Conservation (phyloP, 2,888 invertebrate species). For the Alviniconcha strummeri region DNA sequence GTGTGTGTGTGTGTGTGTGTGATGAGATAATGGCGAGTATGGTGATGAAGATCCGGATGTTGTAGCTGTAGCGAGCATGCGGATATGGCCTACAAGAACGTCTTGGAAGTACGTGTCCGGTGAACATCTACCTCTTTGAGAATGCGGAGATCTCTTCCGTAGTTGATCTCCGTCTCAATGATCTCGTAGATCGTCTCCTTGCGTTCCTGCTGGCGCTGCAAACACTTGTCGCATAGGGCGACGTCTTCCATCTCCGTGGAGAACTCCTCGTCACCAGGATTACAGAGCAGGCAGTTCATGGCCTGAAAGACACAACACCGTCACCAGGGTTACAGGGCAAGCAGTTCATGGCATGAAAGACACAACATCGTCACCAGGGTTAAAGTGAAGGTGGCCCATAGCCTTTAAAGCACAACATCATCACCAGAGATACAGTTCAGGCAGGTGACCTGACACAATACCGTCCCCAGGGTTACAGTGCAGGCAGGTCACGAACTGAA, state of each 20-base stretch:
- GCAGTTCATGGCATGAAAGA: constrained; percentile 22
- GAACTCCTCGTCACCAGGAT: background rate
- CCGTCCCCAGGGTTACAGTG: constrained; percentile 5
- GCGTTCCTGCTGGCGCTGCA: constrained; percentile 89
- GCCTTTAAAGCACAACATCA: constrained; percentile 3
- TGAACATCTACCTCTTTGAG: constrained; percentile 82
- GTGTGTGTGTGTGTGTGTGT: too few species aligned
- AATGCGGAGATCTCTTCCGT: constrained; percentile 93
- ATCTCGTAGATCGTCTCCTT: constrained; percentile 96
- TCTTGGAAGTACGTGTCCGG: too few species aligned
- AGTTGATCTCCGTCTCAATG: constrained; percentile 96
- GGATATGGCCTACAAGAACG: too few species aligned
- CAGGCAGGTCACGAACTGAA: constrained; percentile 19
- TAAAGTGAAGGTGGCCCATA: constrained; percentile 17
- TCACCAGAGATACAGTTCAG: background rate
- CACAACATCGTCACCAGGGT: background rate
- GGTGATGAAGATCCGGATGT: too few species aligned
- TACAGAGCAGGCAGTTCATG: constrained; percentile 20
- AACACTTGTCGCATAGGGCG: constrained; percentile 80
- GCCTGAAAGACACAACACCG: constrained; percentile 10
- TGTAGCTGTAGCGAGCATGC: too few species aligned
- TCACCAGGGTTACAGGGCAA: constrained; percentile 2
- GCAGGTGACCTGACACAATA: background rate
- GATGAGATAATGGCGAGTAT: too few species aligned
- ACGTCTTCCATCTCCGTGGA: background rate